Conservation (phyloP, 1,140 invertebrate species). For the Brachionus manjavacas region DNA sequence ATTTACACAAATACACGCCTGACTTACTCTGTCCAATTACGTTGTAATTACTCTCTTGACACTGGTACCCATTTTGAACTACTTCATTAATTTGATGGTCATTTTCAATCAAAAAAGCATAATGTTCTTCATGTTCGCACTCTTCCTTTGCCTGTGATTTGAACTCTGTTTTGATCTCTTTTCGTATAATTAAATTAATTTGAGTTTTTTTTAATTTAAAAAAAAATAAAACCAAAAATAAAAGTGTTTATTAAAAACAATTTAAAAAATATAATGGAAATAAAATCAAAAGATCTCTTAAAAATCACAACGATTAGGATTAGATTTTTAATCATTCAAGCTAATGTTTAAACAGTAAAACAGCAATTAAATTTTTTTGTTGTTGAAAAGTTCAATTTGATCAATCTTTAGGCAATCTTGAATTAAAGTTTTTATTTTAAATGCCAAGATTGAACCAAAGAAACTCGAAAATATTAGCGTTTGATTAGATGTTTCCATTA, state of each 20-base stretch:
- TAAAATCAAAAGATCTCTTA: not conserved
- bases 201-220: not conserved
- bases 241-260: not conserved
- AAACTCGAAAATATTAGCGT: not conserved
- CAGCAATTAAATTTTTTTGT: not conserved
- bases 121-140: slow-evolving; percentile 1
- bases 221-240: not conserved
- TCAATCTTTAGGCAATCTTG: not conserved
- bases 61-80: slow-evolving; percentile 10
- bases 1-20: slow-evolving; percentile 21
- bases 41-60: slow-evolving; percentile 13
- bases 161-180: slow-evolving; percentile 20
- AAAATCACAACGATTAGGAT: slow-evolving; percentile 20
- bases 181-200: not conserved
- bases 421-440: not conserved
- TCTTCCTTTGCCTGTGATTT: not conserved
- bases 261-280: not conserved
- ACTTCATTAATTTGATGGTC: not conserved
- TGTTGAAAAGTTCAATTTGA: not conserved
- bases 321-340: not conserved
- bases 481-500: not conserved
- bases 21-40: slow-evolving; percentile 31
- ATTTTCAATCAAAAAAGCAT: slow-evolving; percentile 32
- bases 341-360: not conserved
- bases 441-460: not conserved